Base-by-base conservation (phyloP, 2,888 invertebrate species). In the Homarus gammarus region DNA sequence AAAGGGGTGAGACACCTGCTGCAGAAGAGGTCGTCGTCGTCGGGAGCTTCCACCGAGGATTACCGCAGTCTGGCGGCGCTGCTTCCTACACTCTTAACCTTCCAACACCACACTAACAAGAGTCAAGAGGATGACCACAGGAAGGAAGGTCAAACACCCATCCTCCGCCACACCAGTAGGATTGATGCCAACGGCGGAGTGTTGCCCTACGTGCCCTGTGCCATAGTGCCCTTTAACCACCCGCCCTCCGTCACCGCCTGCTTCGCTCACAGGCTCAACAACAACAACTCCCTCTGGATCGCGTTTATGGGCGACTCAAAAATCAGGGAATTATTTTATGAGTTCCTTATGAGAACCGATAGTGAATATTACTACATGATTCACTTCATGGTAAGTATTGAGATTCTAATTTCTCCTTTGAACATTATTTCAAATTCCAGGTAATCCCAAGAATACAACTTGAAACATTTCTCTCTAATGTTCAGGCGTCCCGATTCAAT, bases 121-220 rank as follows among this genome's bases (percentile, higher is more conserved):
- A 64, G 6, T 5, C n/a, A n/a, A n/a, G n/a, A n/a, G n/a, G n/a
- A n/a, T n/a, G n/a, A n/a, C n/a, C n/a, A n/a, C n/a, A n/a, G n/a
- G n/a, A 3, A 27, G 27, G 10, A 27, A 27, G 27, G 6, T 27
- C n/a, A 10, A n/a, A 38, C 22, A 44, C 70, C 83, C 44, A 27
- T 38, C n/a, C 33, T 44, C 44, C n/a, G 44, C 49, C 1, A 49
- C 72, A 36, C 44, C 70, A 81, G 40, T 64, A 81, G 87, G 64
- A 82, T 87, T n/a, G 64, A n/a, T 22, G 87, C 87, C 18, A 72
- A 27, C 31, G 87, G 81, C 15, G 87, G 87, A 22, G 61, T 73
- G 56, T 61, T 87, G 75, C 82, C 82, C 27, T 87, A 78, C 81
- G 75, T 87, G 27, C 87, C 87, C 2, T 87, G 87, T 75, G 49